Evolutionary conservation across 2,888 invertebrate genomes (phyloP).

Genomic region (Chrysolina americana): DNA sequence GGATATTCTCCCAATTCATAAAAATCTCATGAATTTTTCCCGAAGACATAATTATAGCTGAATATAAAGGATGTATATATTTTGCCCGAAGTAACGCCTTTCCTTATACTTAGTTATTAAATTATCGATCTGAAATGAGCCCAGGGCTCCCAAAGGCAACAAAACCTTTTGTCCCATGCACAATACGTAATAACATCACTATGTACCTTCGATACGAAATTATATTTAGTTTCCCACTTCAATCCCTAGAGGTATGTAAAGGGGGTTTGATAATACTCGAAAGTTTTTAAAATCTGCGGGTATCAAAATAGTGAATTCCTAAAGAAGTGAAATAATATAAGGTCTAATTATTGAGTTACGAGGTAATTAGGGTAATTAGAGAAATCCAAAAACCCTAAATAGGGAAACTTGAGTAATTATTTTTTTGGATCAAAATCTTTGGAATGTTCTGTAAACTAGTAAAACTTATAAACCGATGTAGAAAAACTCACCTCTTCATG

Average conservation of each 20-base stretch:
- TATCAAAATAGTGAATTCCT: neutral
- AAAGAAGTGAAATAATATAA: neutral
- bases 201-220: neutral
- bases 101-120: constrained; percentile 11
- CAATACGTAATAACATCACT: constrained; percentile 1
- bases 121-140: constrained; percentile 11
- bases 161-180: constrained; percentile 11
- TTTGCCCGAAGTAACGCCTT: constrained; percentile 6
- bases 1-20: neutral
- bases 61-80: constrained; percentile 35
- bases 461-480: too few species aligned
- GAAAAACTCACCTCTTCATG: too few species aligned
- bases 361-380: too few species aligned
- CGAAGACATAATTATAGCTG: constrained; percentile 34
- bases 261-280: neutral
- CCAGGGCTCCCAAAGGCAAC: constrained; percentile 7
- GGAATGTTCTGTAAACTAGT: too few species aligned
- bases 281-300: neutral
- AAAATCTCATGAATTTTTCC: constrained; percentile 17
- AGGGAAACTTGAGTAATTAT: too few species aligned
- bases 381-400: too few species aligned
- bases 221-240: neutral
- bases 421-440: too few species aligned
- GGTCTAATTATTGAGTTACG: neutral
- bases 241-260: neutral